phyloP scores from a whole-genome alignment of 1,140 invertebrate genomes.

The Grapholita molesta region DNA sequence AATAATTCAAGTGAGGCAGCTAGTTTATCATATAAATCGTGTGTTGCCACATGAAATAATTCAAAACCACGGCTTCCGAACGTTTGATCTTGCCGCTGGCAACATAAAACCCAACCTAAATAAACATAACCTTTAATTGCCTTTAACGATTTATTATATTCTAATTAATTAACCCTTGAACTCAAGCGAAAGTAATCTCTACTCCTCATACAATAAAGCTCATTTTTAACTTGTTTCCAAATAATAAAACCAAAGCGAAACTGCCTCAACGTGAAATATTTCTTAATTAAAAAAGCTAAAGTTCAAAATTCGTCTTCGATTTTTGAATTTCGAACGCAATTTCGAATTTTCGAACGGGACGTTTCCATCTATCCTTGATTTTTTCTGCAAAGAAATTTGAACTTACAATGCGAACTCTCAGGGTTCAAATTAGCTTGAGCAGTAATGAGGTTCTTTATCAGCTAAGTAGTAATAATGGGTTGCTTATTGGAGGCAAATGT shows the following conservation, averaged over 20 bases:
- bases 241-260: neutral
- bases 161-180: constrained; percentile 3
- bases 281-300: constrained; percentile 14
- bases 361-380: neutral
- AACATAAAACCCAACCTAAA: constrained; percentile 7
- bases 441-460: constrained; percentile 8
- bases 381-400: neutral
- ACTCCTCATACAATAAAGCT: neutral
- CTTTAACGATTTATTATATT: constrained; percentile 16
- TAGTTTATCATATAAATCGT: constrained; percentile 10
- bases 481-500: constrained; percentile 19
- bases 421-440: neutral
- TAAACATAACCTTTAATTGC: constrained; percentile 18
- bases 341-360: neutral
- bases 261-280: constrained; percentile 3
- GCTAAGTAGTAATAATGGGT: constrained; percentile 7
- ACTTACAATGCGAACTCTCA: neutral
- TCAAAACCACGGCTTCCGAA: constrained; percentile 16
- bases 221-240: neutral
- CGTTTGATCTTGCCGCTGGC: constrained; percentile 11
- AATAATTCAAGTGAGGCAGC: constrained; percentile 1
- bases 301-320: constrained; percentile 5
- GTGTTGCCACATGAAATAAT: constrained; percentile 15
- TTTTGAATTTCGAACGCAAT: neutral
- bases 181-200: neutral